Evolutionary conservation across 2,888 invertebrate species (phyloP), one percentile per base, ranked within the genome.

Genomic region (Parnassius orleans): DNA sequence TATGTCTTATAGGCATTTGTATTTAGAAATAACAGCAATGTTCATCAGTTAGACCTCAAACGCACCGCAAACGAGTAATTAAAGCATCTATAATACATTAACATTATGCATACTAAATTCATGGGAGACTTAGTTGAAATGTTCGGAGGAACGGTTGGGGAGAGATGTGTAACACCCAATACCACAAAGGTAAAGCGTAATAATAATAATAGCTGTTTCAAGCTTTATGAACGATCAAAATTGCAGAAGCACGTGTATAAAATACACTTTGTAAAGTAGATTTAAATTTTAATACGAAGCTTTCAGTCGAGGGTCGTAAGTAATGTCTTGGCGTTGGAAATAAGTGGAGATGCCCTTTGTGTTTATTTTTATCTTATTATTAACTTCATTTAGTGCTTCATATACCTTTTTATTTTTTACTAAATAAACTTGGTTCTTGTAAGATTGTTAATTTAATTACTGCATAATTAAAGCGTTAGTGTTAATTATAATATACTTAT

Each of bases 241-340:
- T 91, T 88, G 90, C 85, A 88, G 81, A 85, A 87, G 86, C 89
- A 88, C 89, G 88, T 88, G 89, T 90, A 91, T 90, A 90, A 90
- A 91, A 90, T 86, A 90, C 89, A 90, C 90, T 91, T 90, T 86
- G 88, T 84, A 90, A 91, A 91, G 91, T 91, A 91, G 90, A 90
- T 91, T 91, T 91, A 91, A 91, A 91, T 90, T 91, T 91, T 91
- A 91, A 90, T 90, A 90, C 89, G 81, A 84, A 86, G 89, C 89
- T 90, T 88, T 89, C 87, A 86, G 87, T 83, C 78, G 89, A 84
- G 89, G 90, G 89, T 86, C 83, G 86, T 83, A 83, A 83, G 85
- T 87, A 83, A 87, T 85, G 88, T 88, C 88, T 87, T 84, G 78
- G 74, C 80, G 86, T 87, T 86, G 77, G 84, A 81, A 87, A 83